A percentile compares a stretch with the other conserved stretches of the same genome.
phyloP scores from a whole-genome alignment of 2,888 invertebrate genomes.

The Meghimatium bilineatum region DNA sequence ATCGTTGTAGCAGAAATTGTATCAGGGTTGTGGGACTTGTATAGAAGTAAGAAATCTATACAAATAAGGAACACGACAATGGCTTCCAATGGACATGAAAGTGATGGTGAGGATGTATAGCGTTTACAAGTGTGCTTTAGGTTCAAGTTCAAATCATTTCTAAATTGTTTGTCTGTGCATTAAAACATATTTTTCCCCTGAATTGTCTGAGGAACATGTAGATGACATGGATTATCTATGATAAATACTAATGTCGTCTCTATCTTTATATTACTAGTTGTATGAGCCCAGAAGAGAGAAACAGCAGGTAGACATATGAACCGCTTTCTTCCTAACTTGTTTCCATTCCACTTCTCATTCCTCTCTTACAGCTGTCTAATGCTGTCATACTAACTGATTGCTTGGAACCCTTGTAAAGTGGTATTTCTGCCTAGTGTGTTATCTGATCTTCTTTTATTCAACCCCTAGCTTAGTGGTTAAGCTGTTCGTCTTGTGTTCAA shows the following conservation, averaged over 20 bases:
- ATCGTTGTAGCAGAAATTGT: constrained; percentile 75
- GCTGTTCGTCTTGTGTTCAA: too few relatives aligned
- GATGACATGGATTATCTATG: background rate
- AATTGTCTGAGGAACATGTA: background rate
- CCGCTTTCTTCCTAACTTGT: too few relatives aligned
- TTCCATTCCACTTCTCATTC: too few relatives aligned
- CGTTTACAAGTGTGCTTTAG: background rate
- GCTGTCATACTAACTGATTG: too few relatives aligned
- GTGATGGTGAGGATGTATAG: constrained; percentile 72
- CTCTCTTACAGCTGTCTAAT: too few relatives aligned
- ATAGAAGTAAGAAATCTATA: constrained; percentile 70
- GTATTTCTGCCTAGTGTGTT: too few relatives aligned
- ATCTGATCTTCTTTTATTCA: too few relatives aligned
- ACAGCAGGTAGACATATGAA: too few relatives aligned
- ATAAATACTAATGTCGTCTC: background rate
- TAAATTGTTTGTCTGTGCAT: background rate
- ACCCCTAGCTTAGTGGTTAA: too few relatives aligned
- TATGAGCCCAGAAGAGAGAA: too few relatives aligned
- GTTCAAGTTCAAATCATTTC: constrained; percentile 6
- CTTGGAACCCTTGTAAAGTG: too few relatives aligned
- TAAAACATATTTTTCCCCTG: background rate
- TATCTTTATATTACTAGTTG: too few relatives aligned
- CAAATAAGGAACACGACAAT: constrained; percentile 64
- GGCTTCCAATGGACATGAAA: constrained; percentile 63
- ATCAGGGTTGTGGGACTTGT: constrained; percentile 74